A percentile compares a stretch with the other conserved stretches of the same genome.
Conservation (phyloP, 2,888 invertebrate species). For the Aproaerema taeniolella region DNA sequence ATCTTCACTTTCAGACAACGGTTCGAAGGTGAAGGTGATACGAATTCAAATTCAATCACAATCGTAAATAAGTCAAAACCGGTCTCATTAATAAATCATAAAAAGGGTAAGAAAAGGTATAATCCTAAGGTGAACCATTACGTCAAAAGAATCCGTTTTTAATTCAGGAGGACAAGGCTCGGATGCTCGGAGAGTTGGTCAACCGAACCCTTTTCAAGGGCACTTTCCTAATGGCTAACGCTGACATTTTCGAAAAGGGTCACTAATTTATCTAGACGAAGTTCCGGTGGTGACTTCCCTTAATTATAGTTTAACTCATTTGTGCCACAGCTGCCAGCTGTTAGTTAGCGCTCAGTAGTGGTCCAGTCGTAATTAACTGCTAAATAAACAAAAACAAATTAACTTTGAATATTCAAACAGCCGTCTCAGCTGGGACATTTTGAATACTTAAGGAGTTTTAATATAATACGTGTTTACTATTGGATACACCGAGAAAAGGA, state of each 20-base stretch:
- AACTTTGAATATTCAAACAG: conserved; percentile 2
- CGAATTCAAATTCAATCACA: no score
- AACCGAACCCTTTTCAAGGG: conserved; percentile 53
- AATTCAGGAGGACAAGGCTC: conserved; percentile 36
- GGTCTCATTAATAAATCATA: no score
- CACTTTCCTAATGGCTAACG: conserved; percentile 46
- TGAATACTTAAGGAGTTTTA: no score
- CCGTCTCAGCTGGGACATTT: no score
- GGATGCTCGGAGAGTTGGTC: conserved; percentile 24
- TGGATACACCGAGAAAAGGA: no score
- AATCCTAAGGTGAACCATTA: no score
- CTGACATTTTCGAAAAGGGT: conserved; percentile 73
- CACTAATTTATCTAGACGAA: conserved; percentile 67
- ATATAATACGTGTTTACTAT: no score
- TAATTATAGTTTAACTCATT: conserved; percentile 74
- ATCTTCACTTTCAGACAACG: no score
- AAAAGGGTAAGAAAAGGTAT: no score
- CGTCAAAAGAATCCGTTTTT: conserved; percentile 32
- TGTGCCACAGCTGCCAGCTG: conserved; percentile 47
- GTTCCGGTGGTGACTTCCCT: conserved; percentile 37
- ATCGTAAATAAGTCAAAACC: no score
- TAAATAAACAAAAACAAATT: conserved; percentile 18
- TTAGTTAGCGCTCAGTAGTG: conserved; percentile 12
- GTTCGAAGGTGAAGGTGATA: no score
- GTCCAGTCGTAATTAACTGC: conserved; percentile 14